Conservation (phyloP, 2,113 vertebrate genomes). For the Lamprotornis superbus region DNA sequence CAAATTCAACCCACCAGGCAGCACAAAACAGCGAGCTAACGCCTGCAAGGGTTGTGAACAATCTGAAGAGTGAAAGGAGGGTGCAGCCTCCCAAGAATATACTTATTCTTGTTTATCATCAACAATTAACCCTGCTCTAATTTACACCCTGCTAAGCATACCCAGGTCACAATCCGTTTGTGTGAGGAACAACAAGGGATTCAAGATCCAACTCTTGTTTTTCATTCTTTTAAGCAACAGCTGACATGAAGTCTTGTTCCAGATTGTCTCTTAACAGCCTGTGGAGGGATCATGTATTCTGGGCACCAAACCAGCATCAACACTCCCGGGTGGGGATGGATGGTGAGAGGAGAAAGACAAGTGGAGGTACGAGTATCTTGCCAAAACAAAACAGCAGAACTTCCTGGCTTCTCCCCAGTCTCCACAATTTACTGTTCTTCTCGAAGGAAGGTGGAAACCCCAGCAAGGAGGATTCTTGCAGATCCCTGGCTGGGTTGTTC, state of each 20-base stretch:
- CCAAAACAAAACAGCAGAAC: slow-evolving; percentile 5
- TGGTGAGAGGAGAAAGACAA: slow-evolving; percentile 19
- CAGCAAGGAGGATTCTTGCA: neutral
- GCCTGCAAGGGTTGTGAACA: neutral
- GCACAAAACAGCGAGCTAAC: neutral
- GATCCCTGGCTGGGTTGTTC: neutral
- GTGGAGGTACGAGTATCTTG: neutral
- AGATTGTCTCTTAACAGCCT: slow-evolving; percentile 32
- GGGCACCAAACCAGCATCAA: slow-evolving; percentile 41
- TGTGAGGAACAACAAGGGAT: slow-evolving; percentile 3
- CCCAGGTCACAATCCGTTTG: slow-evolving; percentile 1
- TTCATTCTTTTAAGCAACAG: slow-evolving; percentile 15
- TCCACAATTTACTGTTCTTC: neutral
- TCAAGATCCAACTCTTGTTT: neutral
- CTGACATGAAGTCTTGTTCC: slow-evolving; percentile 21
- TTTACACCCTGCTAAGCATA: neutral
- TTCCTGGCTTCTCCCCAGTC: neutral
- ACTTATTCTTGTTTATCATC: neutral
- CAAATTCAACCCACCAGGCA: neutral
- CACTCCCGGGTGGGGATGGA: neutral
- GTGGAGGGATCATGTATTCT: neutral
- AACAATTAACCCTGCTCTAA: neutral
- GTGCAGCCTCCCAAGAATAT: neutral
- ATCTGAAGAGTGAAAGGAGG: neutral
- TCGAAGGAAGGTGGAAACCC: neutral